Base-by-base conservation (phyloP, 1,140 invertebrate species). In the Papilio dardanus region DNA sequence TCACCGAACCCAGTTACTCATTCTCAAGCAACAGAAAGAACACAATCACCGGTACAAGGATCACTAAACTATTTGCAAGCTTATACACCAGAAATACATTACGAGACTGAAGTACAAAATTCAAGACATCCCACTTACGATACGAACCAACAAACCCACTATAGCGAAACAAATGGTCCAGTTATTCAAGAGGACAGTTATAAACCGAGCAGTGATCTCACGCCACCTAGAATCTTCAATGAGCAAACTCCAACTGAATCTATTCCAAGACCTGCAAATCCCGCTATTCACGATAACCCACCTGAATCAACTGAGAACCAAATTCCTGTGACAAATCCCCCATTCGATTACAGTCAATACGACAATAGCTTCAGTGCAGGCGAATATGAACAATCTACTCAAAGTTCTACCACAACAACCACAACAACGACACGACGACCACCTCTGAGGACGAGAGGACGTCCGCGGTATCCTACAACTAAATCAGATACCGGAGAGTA, bases 401-500 rank as follows among this genome's bases (percentile, higher is more conserved):
- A 82, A 66, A 82, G 81, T 16, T 81, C 86, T 37, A 83, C 86
- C n/a, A 87, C 88, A 66, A 86, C 87, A 46, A 88, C 84, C 14
- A 83, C 90, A 8, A 88, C 89, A 50, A 88, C 91, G 10, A 92
- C 88, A 1, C 89, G 94, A 75, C 87, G 86, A 65, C 77, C 83
- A 77, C 88, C 94, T 2, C 81, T 93, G 2, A 92, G 94, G 12
- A 86, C 81, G 12, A 86, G 93, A 81, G 89, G 87, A 24, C 87
- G 91, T 42, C 91, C 92, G 19, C 86, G 91, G 69, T 92, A 93
- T 74, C 89, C 92, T 6, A 90, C 86, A 66, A 81, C 86, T 12
- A 86, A 82, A 81, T 76, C 86, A 30, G 90, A 92, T 19, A 85
- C 83, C n/a, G 86, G 86, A 74, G 90, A 94, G 82, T 87, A 88